Base-by-base conservation (phyloP, 2,888 invertebrate genomes). In the Aporophyla lueneburgensis region DNA sequence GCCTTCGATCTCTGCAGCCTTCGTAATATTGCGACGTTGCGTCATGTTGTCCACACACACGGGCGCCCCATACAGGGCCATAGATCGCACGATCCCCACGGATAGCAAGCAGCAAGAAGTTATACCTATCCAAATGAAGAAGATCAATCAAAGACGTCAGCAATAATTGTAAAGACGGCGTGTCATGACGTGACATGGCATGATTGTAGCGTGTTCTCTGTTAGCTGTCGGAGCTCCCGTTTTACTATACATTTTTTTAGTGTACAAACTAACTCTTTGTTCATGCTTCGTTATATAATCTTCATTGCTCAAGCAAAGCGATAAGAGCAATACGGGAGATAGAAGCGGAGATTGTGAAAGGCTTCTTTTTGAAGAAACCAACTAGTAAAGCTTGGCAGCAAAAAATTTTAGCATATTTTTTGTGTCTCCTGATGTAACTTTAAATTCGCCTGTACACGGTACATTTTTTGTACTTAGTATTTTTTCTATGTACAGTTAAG, bases 171-270 rank as follows among this genome's bases (percentile, higher is more conserved):
- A 46, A 58, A 62, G 49, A 16, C 16, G 46, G 61, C 65, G 68
- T 66, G 61, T 43, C 43, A 24, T 69, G 63, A 49, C 61, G 69
- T 65, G 53, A 53, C 79, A 24, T 61, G 56, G 24, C n/a, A n/a
- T 66, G 12, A 66, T 12, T 46, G n/a, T 61, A n/a, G 54, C 78
- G 62, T 67, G 74, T n/a, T 66, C 58, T 24, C 59, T 40, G 62
- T 46, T 27, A 62, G 70, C 68, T 7, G 69, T 27, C n/a, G 5
- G 12, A 46, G 46, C n/a, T 56, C 53, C 67, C 9, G n/a, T 24
- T 66, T 62, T 56, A 67, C 58, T 27, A 19, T 51, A 63, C 33
- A 59, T 70, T 19, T 46, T 63, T 65, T 59, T 51, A 14, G 62
- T 62, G 33, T 71, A 66, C 12, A 46, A 12, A 46, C 51, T 59